Percentiles rank a stretch among this genome's conserved stretches.
Conservation (phyloP, 2,113 vertebrate species). For the Xenotilapia longispinis region DNA sequence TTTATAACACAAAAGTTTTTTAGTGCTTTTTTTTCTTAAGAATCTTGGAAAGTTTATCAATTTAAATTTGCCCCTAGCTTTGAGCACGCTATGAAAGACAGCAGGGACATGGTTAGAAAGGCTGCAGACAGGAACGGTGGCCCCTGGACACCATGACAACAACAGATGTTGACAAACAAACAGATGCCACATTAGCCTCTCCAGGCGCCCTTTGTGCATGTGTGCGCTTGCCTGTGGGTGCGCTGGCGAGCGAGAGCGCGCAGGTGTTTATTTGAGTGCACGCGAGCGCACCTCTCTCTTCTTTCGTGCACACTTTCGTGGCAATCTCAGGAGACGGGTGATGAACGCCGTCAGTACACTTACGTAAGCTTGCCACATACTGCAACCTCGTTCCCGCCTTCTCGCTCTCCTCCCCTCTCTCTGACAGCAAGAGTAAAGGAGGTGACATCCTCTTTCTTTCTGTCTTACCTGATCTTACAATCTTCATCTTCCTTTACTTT, state of each 20-base stretch:
- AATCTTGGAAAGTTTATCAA: background rate
- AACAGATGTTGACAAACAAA: background rate
- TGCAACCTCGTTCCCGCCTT: background rate
- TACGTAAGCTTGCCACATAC: constrained; percentile 4
- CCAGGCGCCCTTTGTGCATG: background rate
- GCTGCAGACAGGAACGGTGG: background rate
- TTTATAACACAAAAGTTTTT: background rate
- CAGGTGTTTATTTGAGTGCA: background rate
- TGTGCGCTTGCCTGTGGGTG: background rate
- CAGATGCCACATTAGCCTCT: constrained; percentile 9
- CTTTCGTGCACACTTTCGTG: background rate
- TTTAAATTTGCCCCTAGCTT: background rate
- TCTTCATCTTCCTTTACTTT: background rate
- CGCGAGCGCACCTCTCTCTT: background rate
- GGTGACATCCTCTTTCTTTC: background rate
- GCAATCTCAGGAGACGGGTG: background rate
- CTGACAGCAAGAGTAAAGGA: background rate
- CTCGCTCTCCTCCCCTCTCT: background rate
- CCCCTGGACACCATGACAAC: background rate
- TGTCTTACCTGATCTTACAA: background rate
- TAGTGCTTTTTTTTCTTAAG: background rate
- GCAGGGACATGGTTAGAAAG: background rate
- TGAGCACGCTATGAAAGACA: background rate
- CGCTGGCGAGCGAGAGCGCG: background rate
- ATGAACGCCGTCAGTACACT: background rate